These are phyloP conservation scores for Neomicropteryx cornuta DNA, from an alignment of 1,140 invertebrate genomes.

Conservation along the genomic window DNA sequence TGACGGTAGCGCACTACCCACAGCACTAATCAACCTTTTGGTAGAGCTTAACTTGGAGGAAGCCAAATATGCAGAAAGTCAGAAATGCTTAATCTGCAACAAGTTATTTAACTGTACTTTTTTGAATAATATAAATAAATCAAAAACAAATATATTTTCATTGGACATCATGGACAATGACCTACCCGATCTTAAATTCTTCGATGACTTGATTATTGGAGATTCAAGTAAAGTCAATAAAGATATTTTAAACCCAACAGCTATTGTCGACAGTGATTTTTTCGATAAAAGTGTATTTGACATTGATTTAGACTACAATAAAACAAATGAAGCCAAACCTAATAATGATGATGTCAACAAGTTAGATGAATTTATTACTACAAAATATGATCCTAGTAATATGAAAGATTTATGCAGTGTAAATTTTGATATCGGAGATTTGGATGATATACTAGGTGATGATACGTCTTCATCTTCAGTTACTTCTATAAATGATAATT, in stretches of 20 bases:
- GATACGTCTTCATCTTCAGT: too few relatives aligned
- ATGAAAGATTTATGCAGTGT: too few relatives aligned
- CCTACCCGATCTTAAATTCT: slow-evolving; percentile 24
- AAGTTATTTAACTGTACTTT: slow-evolving; percentile 22
- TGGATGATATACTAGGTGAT: slow-evolving; percentile 32
- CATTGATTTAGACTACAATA: too few relatives aligned
- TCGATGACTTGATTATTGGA: slow-evolving; percentile 20
- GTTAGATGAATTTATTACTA: too few relatives aligned
- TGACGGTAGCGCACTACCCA: slow-evolving; percentile 20
- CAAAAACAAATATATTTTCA: slow-evolving; percentile 9
- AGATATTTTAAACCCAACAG: too few relatives aligned
- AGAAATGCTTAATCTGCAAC: slow-evolving; percentile 24
- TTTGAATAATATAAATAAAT: slow-evolving; percentile 15
- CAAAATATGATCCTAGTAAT: too few relatives aligned
- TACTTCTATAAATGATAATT: too few relatives aligned
- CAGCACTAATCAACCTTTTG: slow-evolving; percentile 25
- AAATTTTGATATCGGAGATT: slow-evolving; percentile 29
- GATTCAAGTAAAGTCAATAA: slow-evolving; percentile 3
- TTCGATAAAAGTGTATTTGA: too few relatives aligned
- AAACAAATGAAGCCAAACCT: slow-evolving; percentile 9
- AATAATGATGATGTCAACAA: slow-evolving; percentile 6
- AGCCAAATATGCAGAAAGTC: slow-evolving; percentile 9
- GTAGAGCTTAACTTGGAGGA: slow-evolving; percentile 29
- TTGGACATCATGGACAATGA: slow-evolving; percentile 13
- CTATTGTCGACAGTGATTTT: too few relatives aligned